Percentiles rank a stretch among this genome's conserved stretches.
Conservation (phyloP, 2,113 vertebrate species). For the Fulmarus glacialis region DNA sequence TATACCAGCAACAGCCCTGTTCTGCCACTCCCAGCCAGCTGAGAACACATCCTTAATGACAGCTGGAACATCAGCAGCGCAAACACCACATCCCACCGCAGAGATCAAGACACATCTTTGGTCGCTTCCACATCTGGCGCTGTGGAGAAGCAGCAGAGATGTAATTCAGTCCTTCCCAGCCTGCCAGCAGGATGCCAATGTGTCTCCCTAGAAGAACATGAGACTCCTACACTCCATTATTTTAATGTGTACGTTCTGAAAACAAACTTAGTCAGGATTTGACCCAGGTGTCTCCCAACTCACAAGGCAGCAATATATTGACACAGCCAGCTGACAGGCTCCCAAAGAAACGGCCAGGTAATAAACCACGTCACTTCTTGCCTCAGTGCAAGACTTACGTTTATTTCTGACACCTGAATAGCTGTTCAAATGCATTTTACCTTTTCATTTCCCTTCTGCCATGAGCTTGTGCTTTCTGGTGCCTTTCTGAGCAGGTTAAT, state of each 20-base stretch:
- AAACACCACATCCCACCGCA: neutral
- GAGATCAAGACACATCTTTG: neutral
- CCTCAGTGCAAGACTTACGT: neutral
- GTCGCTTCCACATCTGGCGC: neutral
- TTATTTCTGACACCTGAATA: neutral
- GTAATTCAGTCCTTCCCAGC: neutral
- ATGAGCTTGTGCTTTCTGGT: neutral
- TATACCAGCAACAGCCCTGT: conserved; percentile 12
- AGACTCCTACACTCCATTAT: neutral
- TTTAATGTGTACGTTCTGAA: neutral
- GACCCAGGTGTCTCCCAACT: neutral
- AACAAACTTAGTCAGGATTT: neutral
- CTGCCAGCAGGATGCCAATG: neutral
- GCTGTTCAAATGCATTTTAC: neutral
- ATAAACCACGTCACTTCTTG: neutral
- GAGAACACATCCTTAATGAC: neutral
- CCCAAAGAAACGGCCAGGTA: neutral
- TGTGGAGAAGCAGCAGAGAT: neutral
- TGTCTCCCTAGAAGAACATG: neutral
- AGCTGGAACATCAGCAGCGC: neutral
- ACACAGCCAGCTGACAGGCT: neutral
- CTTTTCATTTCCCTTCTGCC: neutral
- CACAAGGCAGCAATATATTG: neutral
- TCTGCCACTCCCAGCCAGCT: neutral
- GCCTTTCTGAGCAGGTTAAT: neutral